phyloP scores from a whole-genome alignment of 2,113 vertebrate species.

The Hylia prasina region DNA sequence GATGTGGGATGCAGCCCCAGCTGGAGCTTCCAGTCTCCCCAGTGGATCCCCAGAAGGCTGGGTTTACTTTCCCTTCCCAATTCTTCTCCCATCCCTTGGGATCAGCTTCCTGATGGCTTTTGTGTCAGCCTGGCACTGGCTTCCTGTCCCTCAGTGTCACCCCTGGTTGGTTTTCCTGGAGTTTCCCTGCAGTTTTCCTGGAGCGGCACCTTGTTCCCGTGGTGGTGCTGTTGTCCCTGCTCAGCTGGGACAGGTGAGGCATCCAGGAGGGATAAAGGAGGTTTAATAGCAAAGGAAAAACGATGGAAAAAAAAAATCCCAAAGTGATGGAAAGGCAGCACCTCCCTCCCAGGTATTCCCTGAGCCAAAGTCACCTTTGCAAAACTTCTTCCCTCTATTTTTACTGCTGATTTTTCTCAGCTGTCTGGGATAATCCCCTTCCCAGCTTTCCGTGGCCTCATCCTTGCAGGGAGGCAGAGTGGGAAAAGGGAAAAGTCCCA shows the following conservation, averaged over 20 bases:
- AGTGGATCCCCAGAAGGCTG: background rate
- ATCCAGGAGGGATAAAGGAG: background rate
- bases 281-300: background rate
- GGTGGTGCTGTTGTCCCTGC: background rate
- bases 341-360: background rate
- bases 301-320: background rate
- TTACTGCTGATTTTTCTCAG: background rate
- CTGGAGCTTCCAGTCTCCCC: background rate
- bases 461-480: background rate
- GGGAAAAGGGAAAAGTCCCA: background rate
- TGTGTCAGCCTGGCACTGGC: background rate
- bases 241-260: background rate
- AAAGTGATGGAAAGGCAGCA: background rate
- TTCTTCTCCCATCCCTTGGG: background rate
- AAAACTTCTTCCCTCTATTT: accelerated
- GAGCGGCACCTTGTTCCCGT: background rate
- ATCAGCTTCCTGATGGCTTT: background rate
- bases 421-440: background rate
- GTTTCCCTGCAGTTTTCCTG: background rate
- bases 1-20: no score
- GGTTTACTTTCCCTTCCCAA: background rate
- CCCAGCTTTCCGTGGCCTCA: background rate
- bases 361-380: background rate
- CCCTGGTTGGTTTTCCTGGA: background rate
- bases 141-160: background rate